These are phyloP conservation scores for Darevskia mixta DNA, from an alignment of 2,797 vertebrate genomes.

Conservation along the genomic window DNA sequence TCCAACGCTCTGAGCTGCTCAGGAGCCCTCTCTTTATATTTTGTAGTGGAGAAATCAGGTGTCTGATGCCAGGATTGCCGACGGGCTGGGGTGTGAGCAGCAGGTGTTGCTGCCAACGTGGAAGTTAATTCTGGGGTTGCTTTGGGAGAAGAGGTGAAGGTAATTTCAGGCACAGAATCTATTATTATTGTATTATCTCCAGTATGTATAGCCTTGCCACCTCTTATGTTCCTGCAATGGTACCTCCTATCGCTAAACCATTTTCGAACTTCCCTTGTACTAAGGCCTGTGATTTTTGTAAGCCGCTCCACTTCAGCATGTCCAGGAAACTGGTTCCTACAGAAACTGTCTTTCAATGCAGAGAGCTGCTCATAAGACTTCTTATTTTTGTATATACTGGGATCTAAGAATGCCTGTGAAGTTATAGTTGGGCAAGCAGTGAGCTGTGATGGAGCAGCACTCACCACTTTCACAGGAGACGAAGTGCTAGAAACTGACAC, in stretches of 20 bases:
- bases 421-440: slow-evolving; percentile 81
- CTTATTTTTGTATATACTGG: slow-evolving; percentile 91
- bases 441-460: slow-evolving; percentile 79
- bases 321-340: slow-evolving; percentile 90
- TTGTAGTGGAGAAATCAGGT: slow-evolving; percentile 92
- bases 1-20: slow-evolving; percentile 94
- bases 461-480: slow-evolving; percentile 78
- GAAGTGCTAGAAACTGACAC: slow-evolving; percentile 80
- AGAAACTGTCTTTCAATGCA: slow-evolving; percentile 94
- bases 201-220: slow-evolving; percentile 64
- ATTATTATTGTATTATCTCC: slow-evolving; percentile 71
- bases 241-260: slow-evolving; percentile 98
- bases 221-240: slow-evolving; percentile 89
- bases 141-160: slow-evolving; percentile 77
- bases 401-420: slow-evolving; percentile 84
- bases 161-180: slow-evolving; percentile 79
- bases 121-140: slow-evolving; percentile 68
- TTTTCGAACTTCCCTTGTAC: slow-evolving; percentile 94
- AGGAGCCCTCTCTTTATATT: slow-evolving; percentile 94
- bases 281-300: slow-evolving; percentile 90
- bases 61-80: slow-evolving; percentile 88
- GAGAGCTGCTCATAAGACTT: slow-evolving; percentile 95
- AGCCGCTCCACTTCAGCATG: slow-evolving; percentile 94
- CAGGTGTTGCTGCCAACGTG: accelerated
- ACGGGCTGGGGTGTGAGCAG: slow-evolving; percentile 81